Conservation (phyloP, 2,797 vertebrate genomes). For the Coracias cyanogaster region DNA sequence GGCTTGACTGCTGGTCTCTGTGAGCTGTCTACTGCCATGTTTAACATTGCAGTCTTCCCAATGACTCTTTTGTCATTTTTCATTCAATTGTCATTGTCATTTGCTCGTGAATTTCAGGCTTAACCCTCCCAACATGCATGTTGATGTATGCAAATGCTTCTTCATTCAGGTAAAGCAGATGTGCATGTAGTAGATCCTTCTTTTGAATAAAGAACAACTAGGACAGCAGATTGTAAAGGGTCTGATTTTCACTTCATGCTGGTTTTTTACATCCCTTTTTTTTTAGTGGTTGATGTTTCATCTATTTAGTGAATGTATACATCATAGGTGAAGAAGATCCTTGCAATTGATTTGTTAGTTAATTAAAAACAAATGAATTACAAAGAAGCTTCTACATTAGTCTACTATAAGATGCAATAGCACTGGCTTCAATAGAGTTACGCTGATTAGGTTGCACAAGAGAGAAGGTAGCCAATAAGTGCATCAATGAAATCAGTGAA, state of each 20-base stretch:
- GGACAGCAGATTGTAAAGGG: neutral
- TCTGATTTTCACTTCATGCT: neutral
- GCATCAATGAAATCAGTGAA: neutral
- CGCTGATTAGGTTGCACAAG: neutral
- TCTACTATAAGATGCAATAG: neutral
- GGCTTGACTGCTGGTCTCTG: neutral
- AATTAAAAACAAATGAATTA: neutral
- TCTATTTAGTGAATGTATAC: neutral
- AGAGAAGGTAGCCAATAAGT: neutral
- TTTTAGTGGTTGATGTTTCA: neutral
- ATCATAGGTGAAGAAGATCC: neutral
- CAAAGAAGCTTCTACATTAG: neutral
- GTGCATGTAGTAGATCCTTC: neutral
- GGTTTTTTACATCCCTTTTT: neutral
- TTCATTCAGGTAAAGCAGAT: neutral
- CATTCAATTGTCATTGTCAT: neutral
- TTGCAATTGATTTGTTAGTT: neutral
- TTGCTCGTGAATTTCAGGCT: conserved; percentile 23
- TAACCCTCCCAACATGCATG: neutral
- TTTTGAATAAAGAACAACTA: neutral
- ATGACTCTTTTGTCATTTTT: neutral
- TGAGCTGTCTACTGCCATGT: neutral
- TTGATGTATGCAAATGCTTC: neutral
- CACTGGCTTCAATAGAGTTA: neutral
- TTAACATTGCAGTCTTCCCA: neutral